Conservation (phyloP, 2,113 vertebrate genomes). For the Atlantisia rogersi region DNA sequence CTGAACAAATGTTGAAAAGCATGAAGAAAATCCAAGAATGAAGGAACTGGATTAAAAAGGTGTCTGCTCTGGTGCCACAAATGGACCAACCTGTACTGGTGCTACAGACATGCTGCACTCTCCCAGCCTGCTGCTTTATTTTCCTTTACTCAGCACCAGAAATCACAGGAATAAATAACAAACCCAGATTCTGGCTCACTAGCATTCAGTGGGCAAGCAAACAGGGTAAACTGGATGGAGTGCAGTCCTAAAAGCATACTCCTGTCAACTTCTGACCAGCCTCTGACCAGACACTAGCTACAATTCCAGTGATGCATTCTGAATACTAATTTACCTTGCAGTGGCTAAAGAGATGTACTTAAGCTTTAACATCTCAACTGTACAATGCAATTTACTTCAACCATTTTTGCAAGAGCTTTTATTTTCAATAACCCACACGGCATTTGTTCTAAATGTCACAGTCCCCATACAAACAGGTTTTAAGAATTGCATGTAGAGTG, state of each 20-base stretch:
- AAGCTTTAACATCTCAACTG: not conserved
- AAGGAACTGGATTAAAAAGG: not conserved
- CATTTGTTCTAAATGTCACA: not conserved
- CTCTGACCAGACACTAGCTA: not conserved
- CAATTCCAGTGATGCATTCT: not conserved
- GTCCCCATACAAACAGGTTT: not conserved
- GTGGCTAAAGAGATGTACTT: not conserved
- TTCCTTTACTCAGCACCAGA: not conserved
- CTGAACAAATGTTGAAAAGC: not conserved
- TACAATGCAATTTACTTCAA: not conserved
- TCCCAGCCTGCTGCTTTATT: not conserved
- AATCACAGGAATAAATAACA: not conserved
- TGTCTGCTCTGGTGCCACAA: not conserved
- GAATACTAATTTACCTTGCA: not conserved
- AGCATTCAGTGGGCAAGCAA: not conserved
- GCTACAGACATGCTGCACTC: not conserved
- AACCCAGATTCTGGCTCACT: not conserved
- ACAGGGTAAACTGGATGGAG: not conserved
- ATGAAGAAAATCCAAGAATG: not conserved
- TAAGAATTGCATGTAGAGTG: not conserved
- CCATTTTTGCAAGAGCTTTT: not conserved
- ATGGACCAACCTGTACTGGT: not conserved
- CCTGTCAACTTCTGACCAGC: not conserved
- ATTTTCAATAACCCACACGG: not conserved
- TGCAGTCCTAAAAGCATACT: not conserved